A percentile compares a stretch with the other conserved stretches of the same genome.
Conservation (phyloP, 2,888 invertebrate genomes). For the Tromatobia lineatoria region DNA sequence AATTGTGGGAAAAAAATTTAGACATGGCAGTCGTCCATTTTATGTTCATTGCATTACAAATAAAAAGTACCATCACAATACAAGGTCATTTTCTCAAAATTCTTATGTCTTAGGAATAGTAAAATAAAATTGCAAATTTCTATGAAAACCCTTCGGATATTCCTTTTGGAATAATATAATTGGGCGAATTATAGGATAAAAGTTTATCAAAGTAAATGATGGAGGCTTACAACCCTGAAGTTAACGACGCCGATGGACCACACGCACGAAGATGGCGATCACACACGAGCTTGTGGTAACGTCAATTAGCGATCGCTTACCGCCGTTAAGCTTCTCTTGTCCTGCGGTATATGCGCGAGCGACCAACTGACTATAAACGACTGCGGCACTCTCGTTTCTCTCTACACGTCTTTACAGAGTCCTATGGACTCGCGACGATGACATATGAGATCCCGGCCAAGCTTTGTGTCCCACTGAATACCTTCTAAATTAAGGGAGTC, state of each 20-base stretch:
- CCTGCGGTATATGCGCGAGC: constrained; percentile 57
- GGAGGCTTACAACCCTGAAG: constrained; percentile 63
- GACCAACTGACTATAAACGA: constrained; percentile 50
- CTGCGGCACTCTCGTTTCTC: constrained; percentile 58
- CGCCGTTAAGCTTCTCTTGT: constrained; percentile 70
- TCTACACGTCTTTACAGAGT: constrained; percentile 66
- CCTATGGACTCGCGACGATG: constrained; percentile 77
- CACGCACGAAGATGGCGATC: constrained; percentile 61
- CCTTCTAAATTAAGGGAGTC: constrained; percentile 81
- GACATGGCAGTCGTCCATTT: too few species aligned
- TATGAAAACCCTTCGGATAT: too few species aligned
- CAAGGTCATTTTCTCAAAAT: too few species aligned
- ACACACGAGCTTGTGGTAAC: constrained; percentile 65
- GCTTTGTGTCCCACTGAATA: constrained; percentile 83
- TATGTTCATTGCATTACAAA: too few species aligned
- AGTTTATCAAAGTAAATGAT: constrained; percentile 39
- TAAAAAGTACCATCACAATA: too few species aligned
- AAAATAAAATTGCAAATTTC: too few species aligned
- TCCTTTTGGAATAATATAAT: too few species aligned
- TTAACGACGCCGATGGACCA: constrained; percentile 64
- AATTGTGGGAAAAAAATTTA: too few species aligned
- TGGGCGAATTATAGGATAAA: too few species aligned
- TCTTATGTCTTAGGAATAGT: too few species aligned
- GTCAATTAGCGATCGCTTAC: constrained; percentile 79
- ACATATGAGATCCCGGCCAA: constrained; percentile 81